Percentiles rank a stretch among this genome's conserved stretches.
These are phyloP conservation scores for Psilopsiagon aymara DNA, from an alignment of 2,113 vertebrate species.

Conservation along the genomic window DNA sequence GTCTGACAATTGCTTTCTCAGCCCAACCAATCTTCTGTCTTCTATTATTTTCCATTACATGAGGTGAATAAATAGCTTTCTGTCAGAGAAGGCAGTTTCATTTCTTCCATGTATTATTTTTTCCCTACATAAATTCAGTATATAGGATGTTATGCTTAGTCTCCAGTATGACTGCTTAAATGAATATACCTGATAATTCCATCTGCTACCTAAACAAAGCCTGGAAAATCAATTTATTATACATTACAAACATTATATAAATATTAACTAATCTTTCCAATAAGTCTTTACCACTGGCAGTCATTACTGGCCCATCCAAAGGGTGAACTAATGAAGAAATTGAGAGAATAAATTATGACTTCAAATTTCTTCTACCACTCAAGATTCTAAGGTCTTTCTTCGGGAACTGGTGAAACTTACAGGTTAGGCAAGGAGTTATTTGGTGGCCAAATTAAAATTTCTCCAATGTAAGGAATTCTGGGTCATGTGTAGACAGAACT, in stretches of 20 bases:
- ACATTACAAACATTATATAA: not conserved
- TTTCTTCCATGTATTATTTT: not conserved
- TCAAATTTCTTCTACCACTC: not conserved
- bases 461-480: not conserved
- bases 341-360: not conserved
- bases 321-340: not conserved
- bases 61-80: not conserved
- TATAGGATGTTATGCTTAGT: not conserved
- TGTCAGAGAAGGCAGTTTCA: not conserved
- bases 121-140: not conserved
- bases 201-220: not conserved
- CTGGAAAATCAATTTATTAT: not conserved
- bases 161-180: not conserved
- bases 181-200: not conserved
- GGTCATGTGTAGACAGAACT: not conserved
- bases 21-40: not conserved
- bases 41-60: not conserved
- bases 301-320: not conserved
- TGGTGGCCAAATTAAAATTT: not conserved
- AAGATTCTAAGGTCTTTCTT: not conserved
- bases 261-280: slow-evolving; percentile 9
- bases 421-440: not conserved
- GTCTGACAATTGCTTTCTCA: not conserved
- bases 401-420: not conserved
- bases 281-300: not conserved